A percentile compares a stretch with the other conserved stretches of the same genome.
Evolutionary conservation across 2,888 invertebrate genomes (phyloP).

Genomic region (Alloplasta piceator): DNA sequence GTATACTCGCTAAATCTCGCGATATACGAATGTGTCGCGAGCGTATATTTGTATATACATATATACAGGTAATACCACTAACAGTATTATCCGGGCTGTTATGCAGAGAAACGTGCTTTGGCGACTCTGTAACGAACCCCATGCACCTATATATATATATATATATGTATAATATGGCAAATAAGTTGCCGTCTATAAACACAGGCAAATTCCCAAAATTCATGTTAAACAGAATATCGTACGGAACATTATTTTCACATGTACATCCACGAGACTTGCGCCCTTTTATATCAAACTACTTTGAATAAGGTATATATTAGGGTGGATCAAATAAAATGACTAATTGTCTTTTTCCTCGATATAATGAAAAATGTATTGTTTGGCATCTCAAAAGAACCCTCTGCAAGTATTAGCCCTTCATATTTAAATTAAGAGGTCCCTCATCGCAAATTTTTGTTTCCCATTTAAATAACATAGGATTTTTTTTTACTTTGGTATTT

Average conservation of each 20-base stretch:
- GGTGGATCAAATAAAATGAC: too few species aligned
- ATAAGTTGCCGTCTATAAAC: neutral
- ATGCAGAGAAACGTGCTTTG: conserved; percentile 22
- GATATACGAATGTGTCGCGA: conserved; percentile 13
- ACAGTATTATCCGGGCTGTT: conserved; percentile 26
- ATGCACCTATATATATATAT: neutral
- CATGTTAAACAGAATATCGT: neutral
- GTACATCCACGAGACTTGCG: neutral
- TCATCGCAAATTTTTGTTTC: too few species aligned
- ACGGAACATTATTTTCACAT: neutral
- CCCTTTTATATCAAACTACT: neutral
- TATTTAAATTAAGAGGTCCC: too few species aligned
- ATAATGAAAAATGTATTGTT: too few species aligned
- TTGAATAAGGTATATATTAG: neutral
- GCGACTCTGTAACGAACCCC: neutral
- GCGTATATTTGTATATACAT: conserved; percentile 6
- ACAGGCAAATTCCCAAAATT: neutral
- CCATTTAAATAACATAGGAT: too few species aligned
- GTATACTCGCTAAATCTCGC: conserved; percentile 1
- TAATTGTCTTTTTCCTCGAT: too few species aligned
- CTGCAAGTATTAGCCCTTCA: too few species aligned
- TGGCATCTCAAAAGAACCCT: too few species aligned
- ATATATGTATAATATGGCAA: neutral
- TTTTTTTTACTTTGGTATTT: too few species aligned
- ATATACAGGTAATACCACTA: conserved; percentile 1